A percentile compares a stretch with the other conserved stretches of the same genome.
Evolutionary conservation across 2,888 invertebrate genomes (phyloP).

Genomic region (Limnephilus marmoratus): DNA sequence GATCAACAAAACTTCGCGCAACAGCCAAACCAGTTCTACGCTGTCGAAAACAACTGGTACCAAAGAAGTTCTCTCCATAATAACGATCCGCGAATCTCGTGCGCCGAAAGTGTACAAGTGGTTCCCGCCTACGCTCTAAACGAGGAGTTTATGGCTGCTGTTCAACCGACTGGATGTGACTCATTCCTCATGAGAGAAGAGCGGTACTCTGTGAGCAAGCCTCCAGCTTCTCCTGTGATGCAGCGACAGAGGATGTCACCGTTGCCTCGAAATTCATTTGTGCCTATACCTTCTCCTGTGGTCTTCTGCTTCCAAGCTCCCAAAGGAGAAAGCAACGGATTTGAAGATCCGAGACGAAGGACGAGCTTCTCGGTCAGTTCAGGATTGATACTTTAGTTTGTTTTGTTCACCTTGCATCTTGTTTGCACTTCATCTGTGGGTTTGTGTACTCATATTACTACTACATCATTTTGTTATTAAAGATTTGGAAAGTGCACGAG

Average conservation of each 20-base stretch:
- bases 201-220: conserved; percentile 22
- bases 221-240: conserved; percentile 51
- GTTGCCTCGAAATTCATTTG: conserved; percentile 48
- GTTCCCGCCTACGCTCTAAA: conserved; percentile 45
- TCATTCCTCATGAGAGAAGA: conserved; percentile 35
- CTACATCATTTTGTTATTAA: conserved; percentile 17
- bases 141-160: conserved; percentile 40
- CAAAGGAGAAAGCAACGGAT: conserved; percentile 40
- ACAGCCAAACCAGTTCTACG: conserved; percentile 4
- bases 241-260: conserved; percentile 49
- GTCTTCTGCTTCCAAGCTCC: conserved; percentile 49
- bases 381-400: conserved; percentile 38
- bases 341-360: conserved; percentile 46
- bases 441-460: not conserved
- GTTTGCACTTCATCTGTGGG: conserved; percentile 43
- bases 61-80: conserved; percentile 46
- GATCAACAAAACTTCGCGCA: not conserved
- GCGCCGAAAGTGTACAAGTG: conserved; percentile 43
- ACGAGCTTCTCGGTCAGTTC: conserved; percentile 55
- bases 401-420: conserved; percentile 49
- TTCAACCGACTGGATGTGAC: conserved; percentile 16
- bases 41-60: conserved; percentile 44
- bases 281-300: conserved; percentile 42
- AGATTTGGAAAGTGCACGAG: conserved; percentile 16
- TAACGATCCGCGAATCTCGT: conserved; percentile 7